These are phyloP conservation scores for Petrosia ficiformis DNA, from an alignment of 37 sponge, comb jelly and placozoan species.

Conservation along the genomic window DNA sequence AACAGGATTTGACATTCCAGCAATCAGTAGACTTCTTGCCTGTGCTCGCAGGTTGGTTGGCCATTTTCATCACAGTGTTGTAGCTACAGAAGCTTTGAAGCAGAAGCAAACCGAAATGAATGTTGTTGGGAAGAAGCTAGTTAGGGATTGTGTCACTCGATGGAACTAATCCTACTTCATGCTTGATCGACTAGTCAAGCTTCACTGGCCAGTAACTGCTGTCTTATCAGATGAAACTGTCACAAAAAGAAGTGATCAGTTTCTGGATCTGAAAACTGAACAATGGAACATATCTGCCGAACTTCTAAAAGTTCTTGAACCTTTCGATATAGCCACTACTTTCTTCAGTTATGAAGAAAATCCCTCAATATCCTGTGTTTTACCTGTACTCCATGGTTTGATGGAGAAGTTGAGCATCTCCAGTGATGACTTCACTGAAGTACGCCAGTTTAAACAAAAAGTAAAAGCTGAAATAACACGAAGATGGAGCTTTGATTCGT, in stretches of 20 bases:
- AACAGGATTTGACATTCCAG: too few species aligned
- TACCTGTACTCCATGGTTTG: constrained; percentile 10
- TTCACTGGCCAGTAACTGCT: too few species aligned
- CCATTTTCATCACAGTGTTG: too few species aligned
- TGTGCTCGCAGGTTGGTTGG: too few species aligned
- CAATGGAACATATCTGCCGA: constrained; percentile 11
- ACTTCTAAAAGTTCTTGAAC: not conserved
- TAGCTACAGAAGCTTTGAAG: too few species aligned
- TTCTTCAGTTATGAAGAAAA: constrained; percentile 32
- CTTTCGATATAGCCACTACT: constrained; percentile 15
- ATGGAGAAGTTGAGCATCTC: not conserved
- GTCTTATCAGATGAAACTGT: constrained; percentile 15
- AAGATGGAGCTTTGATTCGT: not conserved
- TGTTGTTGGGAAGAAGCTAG: too few species aligned
- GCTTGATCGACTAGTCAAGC: too few species aligned
- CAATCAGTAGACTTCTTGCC: too few species aligned
- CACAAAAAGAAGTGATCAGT: constrained; percentile 16
- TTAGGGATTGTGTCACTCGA: too few species aligned
- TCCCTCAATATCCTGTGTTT: constrained; percentile 13
- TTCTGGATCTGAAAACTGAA: constrained; percentile 10
- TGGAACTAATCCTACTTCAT: too few species aligned
- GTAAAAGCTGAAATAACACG: not conserved
- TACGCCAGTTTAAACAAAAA: not conserved
- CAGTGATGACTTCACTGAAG: not conserved
- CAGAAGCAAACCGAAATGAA: too few species aligned